A percentile compares a stretch with the other conserved stretches of the same genome.
Evolutionary conservation across 2,113 vertebrate species (phyloP).

Genomic region (Camelus bactrianus): DNA sequence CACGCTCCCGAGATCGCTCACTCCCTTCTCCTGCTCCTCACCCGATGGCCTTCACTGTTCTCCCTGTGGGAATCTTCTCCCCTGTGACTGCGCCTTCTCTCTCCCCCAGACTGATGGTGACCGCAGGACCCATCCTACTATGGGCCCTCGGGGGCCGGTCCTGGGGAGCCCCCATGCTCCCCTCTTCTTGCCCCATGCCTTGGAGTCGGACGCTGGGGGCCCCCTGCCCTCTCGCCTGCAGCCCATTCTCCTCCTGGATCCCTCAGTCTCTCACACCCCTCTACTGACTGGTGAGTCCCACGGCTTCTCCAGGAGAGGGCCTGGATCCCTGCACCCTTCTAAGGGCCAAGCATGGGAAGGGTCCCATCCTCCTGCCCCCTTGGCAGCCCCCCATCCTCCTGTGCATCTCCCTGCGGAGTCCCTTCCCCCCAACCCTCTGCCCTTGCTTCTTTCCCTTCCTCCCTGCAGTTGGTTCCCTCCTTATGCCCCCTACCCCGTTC

Average conservation of each 20-base stretch:
- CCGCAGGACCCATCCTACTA: conserved; percentile 81
- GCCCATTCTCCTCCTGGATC: conserved; percentile 94
- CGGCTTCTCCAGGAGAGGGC: background rate
- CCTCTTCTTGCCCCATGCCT: conserved; percentile 89
- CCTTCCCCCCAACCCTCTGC: background rate
- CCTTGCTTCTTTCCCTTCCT: background rate
- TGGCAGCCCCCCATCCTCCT: background rate
- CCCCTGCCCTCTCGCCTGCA: conserved; percentile 90
- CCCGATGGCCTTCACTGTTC: background rate
- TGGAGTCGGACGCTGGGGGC: conserved; percentile 91
- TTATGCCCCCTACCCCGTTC: conserved; percentile 11
- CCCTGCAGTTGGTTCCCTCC: background rate
- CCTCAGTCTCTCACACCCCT: conserved; percentile 90
- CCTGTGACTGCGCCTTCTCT: background rate
- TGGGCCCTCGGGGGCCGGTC: conserved; percentile 88
- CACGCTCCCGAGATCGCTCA: background rate
- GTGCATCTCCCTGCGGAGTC: background rate
- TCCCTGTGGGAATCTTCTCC: background rate
- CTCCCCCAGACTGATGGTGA: conserved; percentile 89
- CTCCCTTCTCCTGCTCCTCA: conserved; percentile 54
- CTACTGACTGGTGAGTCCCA: conserved; percentile 89
- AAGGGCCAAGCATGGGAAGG: background rate
- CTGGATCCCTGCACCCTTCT: background rate
- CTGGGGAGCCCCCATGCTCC: conserved; percentile 85
- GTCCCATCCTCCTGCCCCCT: background rate